phyloP scores from a whole-genome alignment of 1,140 invertebrate species.

The Drosophila pallidifrons region DNA sequence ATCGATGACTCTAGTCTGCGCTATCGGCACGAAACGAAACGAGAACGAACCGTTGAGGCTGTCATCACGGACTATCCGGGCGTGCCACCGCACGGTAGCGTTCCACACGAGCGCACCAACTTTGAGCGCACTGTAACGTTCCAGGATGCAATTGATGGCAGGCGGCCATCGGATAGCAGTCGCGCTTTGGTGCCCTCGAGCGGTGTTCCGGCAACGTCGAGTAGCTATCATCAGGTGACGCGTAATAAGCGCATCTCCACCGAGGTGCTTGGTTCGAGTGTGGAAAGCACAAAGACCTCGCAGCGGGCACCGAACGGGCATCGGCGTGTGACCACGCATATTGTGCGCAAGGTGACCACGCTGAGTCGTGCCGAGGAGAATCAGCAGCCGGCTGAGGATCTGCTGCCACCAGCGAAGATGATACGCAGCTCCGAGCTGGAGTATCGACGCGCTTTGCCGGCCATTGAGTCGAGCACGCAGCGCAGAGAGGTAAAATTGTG shows the following conservation, averaged over 20 bases:
- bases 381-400: slow-evolving; percentile 89
- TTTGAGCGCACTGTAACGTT: slow-evolving; percentile 75
- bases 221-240: slow-evolving; percentile 88
- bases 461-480: slow-evolving; percentile 70
- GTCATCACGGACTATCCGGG: slow-evolving; percentile 83
- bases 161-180: slow-evolving; percentile 52
- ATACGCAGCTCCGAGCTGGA: slow-evolving; percentile 76
- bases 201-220: background rate
- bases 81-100: slow-evolving; percentile 51
- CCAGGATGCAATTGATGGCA: slow-evolving; percentile 48
- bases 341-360: slow-evolving; percentile 95
- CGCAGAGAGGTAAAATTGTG: slow-evolving; percentile 73
- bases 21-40: slow-evolving; percentile 79
- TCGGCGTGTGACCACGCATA: slow-evolving; percentile 93
- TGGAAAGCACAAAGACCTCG: slow-evolving; percentile 92
- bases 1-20: slow-evolving; percentile 76
- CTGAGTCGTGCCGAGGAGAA: slow-evolving; percentile 94
- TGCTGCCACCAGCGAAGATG: slow-evolving; percentile 85
- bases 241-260: slow-evolving; percentile 93
- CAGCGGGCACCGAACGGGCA: slow-evolving; percentile 90
- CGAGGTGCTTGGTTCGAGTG: slow-evolving; percentile 92
- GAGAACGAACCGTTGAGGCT: slow-evolving; percentile 81
- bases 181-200: slow-evolving; percentile 60
- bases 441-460: slow-evolving; percentile 87
- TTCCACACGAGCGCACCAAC: slow-evolving; percentile 69